Conservation (phyloP, 2,113 vertebrate species). For the Mesembrinibis cayennensis region DNA sequence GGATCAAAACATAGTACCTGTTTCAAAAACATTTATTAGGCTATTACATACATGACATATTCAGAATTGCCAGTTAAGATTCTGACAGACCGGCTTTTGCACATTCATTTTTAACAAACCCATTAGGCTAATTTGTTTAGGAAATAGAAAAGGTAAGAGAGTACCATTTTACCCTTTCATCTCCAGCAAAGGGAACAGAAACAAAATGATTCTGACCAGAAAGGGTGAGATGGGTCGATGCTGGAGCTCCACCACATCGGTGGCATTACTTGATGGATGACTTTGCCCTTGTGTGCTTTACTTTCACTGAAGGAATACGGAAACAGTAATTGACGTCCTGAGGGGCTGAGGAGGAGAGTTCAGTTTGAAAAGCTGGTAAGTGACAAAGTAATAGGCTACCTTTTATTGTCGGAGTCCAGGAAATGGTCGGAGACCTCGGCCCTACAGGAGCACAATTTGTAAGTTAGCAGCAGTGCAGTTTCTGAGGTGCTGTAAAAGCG, state of each 20-base stretch:
- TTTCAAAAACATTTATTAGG: neutral
- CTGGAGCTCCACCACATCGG: neutral
- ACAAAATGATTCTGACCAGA: fast-evolving
- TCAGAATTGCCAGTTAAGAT: neutral
- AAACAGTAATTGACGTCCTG: neutral
- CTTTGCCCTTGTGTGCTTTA: neutral
- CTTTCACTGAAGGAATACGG: neutral
- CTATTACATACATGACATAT: neutral
- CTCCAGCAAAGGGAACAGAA: neutral
- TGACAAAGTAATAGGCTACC: neutral
- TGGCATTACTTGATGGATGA: fast-evolving
- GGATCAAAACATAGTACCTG: neutral
- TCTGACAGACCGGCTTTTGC: neutral
- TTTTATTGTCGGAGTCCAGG: neutral
- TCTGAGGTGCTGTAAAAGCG: neutral
- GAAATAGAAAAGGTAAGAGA: neutral
- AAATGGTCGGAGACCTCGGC: neutral
- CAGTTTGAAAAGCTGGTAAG: neutral
- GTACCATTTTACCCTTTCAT: neutral
- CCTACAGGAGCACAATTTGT: fast-evolving
- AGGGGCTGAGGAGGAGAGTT: neutral
- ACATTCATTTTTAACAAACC: neutral
- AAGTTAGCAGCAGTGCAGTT: neutral
- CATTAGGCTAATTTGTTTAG: neutral
- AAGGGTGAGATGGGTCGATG: neutral